These are phyloP conservation scores for Tachina fera DNA, from an alignment of 2,888 invertebrate genomes.

Conservation along the genomic window DNA sequence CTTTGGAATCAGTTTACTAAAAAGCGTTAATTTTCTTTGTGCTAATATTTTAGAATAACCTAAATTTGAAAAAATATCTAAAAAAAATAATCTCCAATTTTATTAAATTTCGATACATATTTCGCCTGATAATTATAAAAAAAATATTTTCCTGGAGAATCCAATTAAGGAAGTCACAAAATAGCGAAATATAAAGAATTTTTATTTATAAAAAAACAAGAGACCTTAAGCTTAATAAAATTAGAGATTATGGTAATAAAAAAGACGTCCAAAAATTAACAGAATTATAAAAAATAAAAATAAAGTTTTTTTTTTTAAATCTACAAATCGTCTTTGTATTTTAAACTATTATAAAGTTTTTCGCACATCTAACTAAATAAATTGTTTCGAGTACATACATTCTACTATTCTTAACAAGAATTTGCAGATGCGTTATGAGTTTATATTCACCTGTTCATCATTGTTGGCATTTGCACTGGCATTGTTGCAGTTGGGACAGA, in stretches of 20 bases:
- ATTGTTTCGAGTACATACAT: slow-evolving; percentile 11
- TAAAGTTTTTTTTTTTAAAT: background rate
- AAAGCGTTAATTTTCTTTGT: slow-evolving; percentile 17
- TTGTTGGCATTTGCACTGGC: slow-evolving; percentile 82
- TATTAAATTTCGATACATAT: too few species aligned
- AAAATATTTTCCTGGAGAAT: too few species aligned
- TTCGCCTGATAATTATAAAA: too few species aligned
- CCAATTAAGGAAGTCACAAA: too few species aligned
- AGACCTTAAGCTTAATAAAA: too few species aligned
- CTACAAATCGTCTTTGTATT: slow-evolving; percentile 56
- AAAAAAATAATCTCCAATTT: background rate
- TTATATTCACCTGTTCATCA: slow-evolving; percentile 82
- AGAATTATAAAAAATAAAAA: background rate
- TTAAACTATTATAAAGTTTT: slow-evolving; percentile 18
- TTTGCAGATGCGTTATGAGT: slow-evolving; percentile 37
- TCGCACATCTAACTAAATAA: slow-evolving; percentile 37
- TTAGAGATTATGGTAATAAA: too few species aligned
- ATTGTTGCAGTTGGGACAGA: slow-evolving; percentile 86
- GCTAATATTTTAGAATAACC: slow-evolving; percentile 12
- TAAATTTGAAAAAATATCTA: slow-evolving; percentile 7
- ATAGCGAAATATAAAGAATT: too few species aligned
- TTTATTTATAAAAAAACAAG: too few species aligned
- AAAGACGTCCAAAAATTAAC: too few species aligned
- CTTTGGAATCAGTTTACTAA: slow-evolving; percentile 42
- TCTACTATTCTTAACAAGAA: slow-evolving; percentile 13